A percentile compares a stretch with the other conserved stretches of the same genome.
Evolutionary conservation across 1,140 invertebrate species (phyloP).

Genomic region (Parapsyche elsis): DNA sequence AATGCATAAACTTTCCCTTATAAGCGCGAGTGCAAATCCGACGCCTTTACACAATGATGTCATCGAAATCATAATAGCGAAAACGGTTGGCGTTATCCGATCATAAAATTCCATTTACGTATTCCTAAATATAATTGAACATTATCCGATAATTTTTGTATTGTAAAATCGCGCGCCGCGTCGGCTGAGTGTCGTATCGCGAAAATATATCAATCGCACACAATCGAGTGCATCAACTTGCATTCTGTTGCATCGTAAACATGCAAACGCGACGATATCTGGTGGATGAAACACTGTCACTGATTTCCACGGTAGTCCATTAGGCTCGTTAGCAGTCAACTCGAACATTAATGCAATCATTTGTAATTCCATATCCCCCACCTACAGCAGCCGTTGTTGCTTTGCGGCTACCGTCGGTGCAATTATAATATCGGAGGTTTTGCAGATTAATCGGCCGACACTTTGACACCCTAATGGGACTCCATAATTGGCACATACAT

Average conservation of each 20-base stretch:
- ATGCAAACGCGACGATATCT: background rate
- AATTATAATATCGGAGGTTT: conserved; percentile 44
- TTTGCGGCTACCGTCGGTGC: background rate
- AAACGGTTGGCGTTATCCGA: background rate
- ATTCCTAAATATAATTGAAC: background rate
- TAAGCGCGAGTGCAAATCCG: background rate
- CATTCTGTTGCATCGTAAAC: no score
- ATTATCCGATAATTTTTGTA: no score
- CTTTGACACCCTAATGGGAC: conserved; percentile 47
- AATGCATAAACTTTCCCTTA: conserved; percentile 15
- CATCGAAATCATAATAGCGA: background rate
- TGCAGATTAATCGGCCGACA: conserved; percentile 46
- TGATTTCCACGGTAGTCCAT: conserved; percentile 5
- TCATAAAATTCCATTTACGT: background rate
- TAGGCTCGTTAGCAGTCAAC: conserved; percentile 31
- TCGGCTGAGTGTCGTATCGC: no score
- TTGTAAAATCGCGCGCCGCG: no score
- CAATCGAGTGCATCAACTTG: no score
- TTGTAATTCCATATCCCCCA: background rate
- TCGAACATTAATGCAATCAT: conserved; percentile 11
- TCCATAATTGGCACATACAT: conserved; percentile 42
- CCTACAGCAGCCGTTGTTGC: no score
- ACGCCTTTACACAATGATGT: conserved; percentile 6
- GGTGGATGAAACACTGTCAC: conserved; percentile 1
- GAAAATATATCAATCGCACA: no score